Conservation (phyloP, 2,113 vertebrate genomes). For the Bujurquina vittata region DNA sequence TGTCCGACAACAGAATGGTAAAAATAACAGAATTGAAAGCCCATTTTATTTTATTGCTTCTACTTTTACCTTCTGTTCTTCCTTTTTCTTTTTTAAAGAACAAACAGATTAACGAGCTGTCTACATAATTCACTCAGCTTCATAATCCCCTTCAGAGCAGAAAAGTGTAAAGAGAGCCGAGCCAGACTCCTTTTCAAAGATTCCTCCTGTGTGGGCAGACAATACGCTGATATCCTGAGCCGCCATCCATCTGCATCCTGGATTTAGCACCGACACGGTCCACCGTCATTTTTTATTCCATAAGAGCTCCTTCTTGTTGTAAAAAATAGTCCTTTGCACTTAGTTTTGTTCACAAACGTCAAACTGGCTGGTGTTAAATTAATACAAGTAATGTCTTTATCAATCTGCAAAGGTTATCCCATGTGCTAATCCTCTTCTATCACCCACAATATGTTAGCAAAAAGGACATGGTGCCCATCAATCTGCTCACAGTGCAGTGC, state of each 20-base stretch:
- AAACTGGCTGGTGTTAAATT: not conserved
- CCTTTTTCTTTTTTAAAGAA: not conserved
- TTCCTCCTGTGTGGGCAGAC: not conserved
- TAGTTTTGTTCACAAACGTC: not conserved
- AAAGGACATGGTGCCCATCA: not conserved
- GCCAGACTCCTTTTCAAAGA: not conserved
- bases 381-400: not conserved
- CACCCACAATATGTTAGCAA: not conserved
- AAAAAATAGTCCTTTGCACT: not conserved
- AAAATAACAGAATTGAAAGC: not conserved
- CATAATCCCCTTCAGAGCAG: not conserved
- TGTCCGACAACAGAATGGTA: not conserved
- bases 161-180: not conserved
- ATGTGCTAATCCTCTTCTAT: not conserved
- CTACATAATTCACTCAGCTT: not conserved
- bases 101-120: not conserved
- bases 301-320: not conserved
- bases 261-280: rapidly evolving
- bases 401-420: not conserved
- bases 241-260: not conserved
- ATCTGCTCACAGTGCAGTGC: not conserved
- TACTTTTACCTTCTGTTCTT: not conserved
- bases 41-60: not conserved
- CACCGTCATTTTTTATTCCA: not conserved
- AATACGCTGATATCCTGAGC: not conserved